These are phyloP conservation scores for Dendrocincla fuliginosa DNA, from an alignment of 2,797 vertebrate species.

Conservation along the genomic window DNA sequence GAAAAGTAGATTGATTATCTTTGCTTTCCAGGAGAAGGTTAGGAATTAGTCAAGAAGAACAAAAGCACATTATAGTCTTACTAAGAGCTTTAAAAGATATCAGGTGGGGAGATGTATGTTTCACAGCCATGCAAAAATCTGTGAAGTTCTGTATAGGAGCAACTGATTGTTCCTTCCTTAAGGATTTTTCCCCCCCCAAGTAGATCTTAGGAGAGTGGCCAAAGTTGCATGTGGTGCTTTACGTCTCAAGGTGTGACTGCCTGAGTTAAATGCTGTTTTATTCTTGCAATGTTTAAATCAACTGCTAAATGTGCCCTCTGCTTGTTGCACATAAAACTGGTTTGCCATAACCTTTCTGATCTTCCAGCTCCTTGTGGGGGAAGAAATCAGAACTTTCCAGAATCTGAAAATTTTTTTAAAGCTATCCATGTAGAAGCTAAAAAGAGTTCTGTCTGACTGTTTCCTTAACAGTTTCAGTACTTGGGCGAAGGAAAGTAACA, in stretches of 20 bases:
- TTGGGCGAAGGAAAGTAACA: neutral
- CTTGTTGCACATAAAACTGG: neutral
- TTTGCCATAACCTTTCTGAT: neutral
- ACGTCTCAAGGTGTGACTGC: neutral
- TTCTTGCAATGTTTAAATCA: neutral
- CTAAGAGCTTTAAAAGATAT: neutral
- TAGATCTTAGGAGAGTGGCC: neutral
- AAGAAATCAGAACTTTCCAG: neutral
- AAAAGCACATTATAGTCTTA: neutral
- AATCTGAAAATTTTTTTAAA: neutral
- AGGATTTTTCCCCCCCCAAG: rapidly evolving
- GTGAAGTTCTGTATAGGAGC: neutral
- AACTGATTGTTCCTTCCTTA: neutral
- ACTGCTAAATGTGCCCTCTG: neutral
- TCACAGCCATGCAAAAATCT: neutral
- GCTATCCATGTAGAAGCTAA: neutral
- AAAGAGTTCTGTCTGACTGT: neutral
- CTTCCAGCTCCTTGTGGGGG: neutral
- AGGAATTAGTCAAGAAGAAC: neutral
- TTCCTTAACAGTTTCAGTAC: neutral
- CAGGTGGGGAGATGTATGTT: neutral
- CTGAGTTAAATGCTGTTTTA: neutral
- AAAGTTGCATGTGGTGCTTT: neutral
- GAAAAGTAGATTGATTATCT: constrained; percentile 24
- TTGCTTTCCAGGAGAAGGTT: constrained; percentile 3